Evolutionary conservation across 2,888 invertebrate species (phyloP).

Genomic region (Linnaemya vulpina): DNA sequence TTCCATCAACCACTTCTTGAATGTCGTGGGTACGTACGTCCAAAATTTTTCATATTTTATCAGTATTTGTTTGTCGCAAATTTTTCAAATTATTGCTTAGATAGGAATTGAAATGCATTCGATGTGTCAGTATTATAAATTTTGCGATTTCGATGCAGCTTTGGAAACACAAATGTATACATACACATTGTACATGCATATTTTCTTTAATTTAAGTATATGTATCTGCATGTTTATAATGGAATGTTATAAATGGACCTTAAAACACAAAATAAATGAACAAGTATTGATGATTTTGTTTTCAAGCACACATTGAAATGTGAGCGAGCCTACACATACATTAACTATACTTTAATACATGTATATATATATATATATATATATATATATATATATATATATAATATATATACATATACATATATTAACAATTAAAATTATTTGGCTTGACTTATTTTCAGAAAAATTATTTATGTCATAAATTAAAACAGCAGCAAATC

Average conservation of each 20-base stretch:
- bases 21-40: no score
- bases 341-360: no score
- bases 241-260: not conserved
- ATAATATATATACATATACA: not conserved
- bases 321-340: not conserved
- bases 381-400: not conserved
- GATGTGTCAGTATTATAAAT: not conserved
- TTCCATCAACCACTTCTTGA: no score
- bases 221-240: not conserved
- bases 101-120: not conserved
- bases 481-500: not conserved
- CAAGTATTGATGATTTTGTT: no score
- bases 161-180: no score
- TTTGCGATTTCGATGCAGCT: no score
- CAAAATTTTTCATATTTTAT: no score
- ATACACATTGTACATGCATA: no score
- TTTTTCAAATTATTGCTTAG: not conserved
- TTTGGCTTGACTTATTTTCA: not conserved
- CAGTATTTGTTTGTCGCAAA: no score
- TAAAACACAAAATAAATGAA: no score
- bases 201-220: not conserved
- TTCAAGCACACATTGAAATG: not conserved
- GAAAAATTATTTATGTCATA: not conserved
- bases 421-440: no score
- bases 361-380: not conserved